These are phyloP conservation scores for Lepidonotus clava DNA, from an alignment of 2,888 invertebrate species.

Conservation along the genomic window DNA sequence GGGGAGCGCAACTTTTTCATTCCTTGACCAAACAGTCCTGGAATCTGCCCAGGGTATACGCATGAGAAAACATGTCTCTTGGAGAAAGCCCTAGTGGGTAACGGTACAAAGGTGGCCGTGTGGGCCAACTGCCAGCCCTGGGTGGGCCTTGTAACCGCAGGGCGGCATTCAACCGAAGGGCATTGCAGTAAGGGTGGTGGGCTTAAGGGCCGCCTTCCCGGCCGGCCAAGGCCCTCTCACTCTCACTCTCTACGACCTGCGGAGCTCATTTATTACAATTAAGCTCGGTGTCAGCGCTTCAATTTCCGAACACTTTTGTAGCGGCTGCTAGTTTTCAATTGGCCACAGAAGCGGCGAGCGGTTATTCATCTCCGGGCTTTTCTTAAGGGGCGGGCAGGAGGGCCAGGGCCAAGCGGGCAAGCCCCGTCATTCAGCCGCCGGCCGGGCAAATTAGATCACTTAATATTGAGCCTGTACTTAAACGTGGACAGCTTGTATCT, in stretches of 20 bases:
- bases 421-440: neutral
- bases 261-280: neutral
- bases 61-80: too few relatives aligned
- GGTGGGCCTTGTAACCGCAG: too few relatives aligned
- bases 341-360: neutral
- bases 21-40: too few relatives aligned
- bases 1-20: too few relatives aligned
- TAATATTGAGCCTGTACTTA: slow-evolving; percentile 22
- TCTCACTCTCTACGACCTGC: neutral
- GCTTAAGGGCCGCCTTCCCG: neutral
- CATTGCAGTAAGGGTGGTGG: too few relatives aligned
- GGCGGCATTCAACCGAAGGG: too few relatives aligned
- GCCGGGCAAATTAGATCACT: slow-evolving; percentile 14
- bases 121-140: too few relatives aligned
- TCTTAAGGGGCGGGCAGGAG: neutral
- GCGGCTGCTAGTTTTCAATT: neutral
- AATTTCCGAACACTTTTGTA: slow-evolving; percentile 19
- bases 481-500: slow-evolving; percentile 6
- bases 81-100: too few relatives aligned
- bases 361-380: neutral
- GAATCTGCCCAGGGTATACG: too few relatives aligned
- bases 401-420: neutral
- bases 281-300: neutral
- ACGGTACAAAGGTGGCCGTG: too few relatives aligned
- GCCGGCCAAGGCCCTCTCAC: neutral